Conservation (phyloP, 2,888 invertebrate genomes). For the Chalcis sispes region DNA sequence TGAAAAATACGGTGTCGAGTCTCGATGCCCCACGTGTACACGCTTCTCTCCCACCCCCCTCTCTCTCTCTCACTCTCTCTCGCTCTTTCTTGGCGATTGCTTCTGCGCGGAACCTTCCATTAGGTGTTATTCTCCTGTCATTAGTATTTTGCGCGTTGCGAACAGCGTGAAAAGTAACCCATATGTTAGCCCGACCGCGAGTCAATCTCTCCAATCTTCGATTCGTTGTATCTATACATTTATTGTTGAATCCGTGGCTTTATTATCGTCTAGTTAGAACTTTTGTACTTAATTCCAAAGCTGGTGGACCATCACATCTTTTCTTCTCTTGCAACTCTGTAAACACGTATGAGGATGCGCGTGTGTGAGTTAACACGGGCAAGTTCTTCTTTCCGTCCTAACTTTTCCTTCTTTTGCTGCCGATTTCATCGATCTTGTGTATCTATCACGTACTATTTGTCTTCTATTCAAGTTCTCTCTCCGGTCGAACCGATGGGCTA, state of each 20-base stretch:
- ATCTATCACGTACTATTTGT: slow-evolving; percentile 43
- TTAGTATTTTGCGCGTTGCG: background rate
- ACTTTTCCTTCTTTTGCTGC: background rate
- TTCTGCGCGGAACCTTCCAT: background rate
- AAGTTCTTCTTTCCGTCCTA: background rate
- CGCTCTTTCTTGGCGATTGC: slow-evolving; percentile 14
- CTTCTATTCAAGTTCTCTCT: slow-evolving; percentile 42
- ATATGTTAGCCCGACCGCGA: too few species aligned
- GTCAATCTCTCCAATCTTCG: too few species aligned
- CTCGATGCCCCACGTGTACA: background rate
- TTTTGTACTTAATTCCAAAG: too few species aligned
- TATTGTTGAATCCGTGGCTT: too few species aligned
- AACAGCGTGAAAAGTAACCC: too few species aligned
- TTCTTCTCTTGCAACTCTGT: too few species aligned
- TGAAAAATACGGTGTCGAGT: slow-evolving; percentile 70
- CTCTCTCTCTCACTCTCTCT: slow-evolving; percentile 59
- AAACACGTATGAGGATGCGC: background rate
- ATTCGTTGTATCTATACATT: too few species aligned
- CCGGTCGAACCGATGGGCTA: slow-evolving; percentile 21
- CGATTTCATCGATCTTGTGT: slow-evolving; percentile 12
- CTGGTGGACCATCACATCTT: too few species aligned
- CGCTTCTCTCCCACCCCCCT: background rate
- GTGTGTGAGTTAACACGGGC: background rate
- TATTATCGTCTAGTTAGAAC: too few species aligned
- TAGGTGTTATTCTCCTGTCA: background rate